These are phyloP conservation scores for Therioaphis trifolii DNA, from an alignment of 2,888 invertebrate species.

Conservation along the genomic window DNA sequence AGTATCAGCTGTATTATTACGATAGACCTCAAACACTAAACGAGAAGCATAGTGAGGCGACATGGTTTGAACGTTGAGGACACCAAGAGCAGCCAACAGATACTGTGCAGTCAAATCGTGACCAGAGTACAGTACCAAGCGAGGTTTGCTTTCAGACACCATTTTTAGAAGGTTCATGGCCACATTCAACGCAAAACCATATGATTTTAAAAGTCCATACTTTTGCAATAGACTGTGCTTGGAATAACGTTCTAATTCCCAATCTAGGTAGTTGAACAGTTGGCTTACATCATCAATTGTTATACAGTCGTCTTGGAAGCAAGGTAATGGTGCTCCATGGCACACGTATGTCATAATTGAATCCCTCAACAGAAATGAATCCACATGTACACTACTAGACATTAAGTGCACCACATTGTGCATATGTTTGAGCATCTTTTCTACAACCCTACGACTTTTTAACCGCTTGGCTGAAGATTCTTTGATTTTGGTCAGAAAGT, in stretches of 20 bases:
- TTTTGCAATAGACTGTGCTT: constrained; percentile 75
- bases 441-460: constrained; percentile 80
- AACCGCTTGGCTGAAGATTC: constrained; percentile 76
- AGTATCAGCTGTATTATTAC: constrained; percentile 60
- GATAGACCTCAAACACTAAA: constrained; percentile 82
- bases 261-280: constrained; percentile 84
- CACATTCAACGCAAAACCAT: constrained; percentile 85
- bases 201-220: constrained; percentile 80
- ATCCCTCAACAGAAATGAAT: constrained; percentile 81
- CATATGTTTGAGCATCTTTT: constrained; percentile 76
- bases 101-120: constrained; percentile 93
- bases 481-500: constrained; percentile 70
- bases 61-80: constrained; percentile 73
- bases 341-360: constrained; percentile 86
- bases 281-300: constrained; percentile 79
- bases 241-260: constrained; percentile 78
- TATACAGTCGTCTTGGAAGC: constrained; percentile 73
- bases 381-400: constrained; percentile 73
- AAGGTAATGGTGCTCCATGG: constrained; percentile 84
- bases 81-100: constrained; percentile 82
- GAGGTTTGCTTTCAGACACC: constrained; percentile 80
- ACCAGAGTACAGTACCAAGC: constrained; percentile 86
- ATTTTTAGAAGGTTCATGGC: constrained; percentile 84
- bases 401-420: constrained; percentile 77
- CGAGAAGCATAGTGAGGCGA: constrained; percentile 88